Base-by-base conservation (phyloP, 23 tunicate genomes). In the Clavelina lepadiformis region DNA sequence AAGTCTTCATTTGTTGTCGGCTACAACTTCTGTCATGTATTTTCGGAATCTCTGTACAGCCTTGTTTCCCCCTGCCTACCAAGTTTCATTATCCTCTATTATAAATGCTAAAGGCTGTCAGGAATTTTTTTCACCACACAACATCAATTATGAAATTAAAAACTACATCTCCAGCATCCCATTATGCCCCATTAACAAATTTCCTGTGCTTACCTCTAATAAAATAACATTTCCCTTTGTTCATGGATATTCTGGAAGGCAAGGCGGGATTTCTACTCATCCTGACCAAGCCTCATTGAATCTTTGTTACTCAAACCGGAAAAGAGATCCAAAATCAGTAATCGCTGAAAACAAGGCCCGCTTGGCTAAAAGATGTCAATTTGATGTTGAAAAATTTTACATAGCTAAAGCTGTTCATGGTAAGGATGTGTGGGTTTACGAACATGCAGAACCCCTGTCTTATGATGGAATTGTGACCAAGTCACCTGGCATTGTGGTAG, bases 391-490 rank as follows among this genome's bases (percentile, higher is more conserved):
- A 27, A 51, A 57, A n/a, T 58, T 73, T 46, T 28, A 61, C 58
- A 53, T 86, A 1, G 95, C 95, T 4, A 78, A 72, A 72, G 85
- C 85, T 30, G 77, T 63, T 28, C 95, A 86, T 38, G 95, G 95
- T 2, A 71, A 72, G 11, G 83, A 77, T 33, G 79, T 86, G 6
- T 86, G 95, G 95, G 72, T 86, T 26, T 86, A 77, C 51, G 95
- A 72, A 59, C 58, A 78, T 31, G 27, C 56, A 22, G 63, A 82
- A 29, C 95, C 95, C 6, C 56, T 58, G 13, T 64, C 75, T 24
- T 86, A 86, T 72, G 95, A 86, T 71, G 95, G 68, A 36, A 77
- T 86, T 65, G 73, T 86, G 23, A 86, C 85, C 34, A 78, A 77
- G 8, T 71, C 85, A 3, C 80, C 79, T 13, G 82, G 82, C 11